Evolutionary conservation across 2,113 vertebrate species (phyloP).

Genomic region (Meles meles): DNA sequence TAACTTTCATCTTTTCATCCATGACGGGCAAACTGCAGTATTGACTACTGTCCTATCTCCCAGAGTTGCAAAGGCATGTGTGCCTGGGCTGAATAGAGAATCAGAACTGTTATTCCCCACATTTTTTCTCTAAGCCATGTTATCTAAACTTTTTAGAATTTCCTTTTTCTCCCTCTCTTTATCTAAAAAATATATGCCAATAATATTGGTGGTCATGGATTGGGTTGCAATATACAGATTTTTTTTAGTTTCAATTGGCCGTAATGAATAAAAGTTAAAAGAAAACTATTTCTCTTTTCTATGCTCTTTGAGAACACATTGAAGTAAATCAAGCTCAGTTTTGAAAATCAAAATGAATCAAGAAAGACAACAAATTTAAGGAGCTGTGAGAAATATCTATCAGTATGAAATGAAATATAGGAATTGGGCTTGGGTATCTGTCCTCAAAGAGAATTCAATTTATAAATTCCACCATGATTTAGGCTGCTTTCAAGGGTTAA

Average conservation of each 20-base stretch:
- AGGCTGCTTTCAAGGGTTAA: background rate
- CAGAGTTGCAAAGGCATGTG: background rate
- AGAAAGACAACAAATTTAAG: background rate
- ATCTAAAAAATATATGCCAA: background rate
- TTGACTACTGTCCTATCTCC: background rate
- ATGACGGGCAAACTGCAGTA: background rate
- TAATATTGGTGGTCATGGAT: background rate
- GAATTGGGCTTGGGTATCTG: background rate
- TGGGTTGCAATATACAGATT: background rate
- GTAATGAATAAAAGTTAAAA: slow-evolving; percentile 38
- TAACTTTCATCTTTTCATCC: background rate
- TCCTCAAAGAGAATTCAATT: background rate
- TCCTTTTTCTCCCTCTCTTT: background rate
- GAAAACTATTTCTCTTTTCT: slow-evolving; percentile 7
- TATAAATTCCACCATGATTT: background rate
- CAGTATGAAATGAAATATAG: background rate
- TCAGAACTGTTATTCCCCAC: rapidly evolving
- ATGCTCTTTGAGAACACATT: background rate
- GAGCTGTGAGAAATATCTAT: background rate
- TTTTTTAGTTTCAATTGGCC: background rate
- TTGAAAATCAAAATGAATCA: slow-evolving; percentile 34
- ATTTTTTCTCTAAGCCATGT: background rate
- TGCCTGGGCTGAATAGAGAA: background rate
- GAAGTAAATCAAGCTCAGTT: slow-evolving; percentile 27
- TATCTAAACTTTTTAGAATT: background rate